phyloP scores from a whole-genome alignment of 2,797 vertebrate genomes.

The Clarias laeviceps region DNA sequence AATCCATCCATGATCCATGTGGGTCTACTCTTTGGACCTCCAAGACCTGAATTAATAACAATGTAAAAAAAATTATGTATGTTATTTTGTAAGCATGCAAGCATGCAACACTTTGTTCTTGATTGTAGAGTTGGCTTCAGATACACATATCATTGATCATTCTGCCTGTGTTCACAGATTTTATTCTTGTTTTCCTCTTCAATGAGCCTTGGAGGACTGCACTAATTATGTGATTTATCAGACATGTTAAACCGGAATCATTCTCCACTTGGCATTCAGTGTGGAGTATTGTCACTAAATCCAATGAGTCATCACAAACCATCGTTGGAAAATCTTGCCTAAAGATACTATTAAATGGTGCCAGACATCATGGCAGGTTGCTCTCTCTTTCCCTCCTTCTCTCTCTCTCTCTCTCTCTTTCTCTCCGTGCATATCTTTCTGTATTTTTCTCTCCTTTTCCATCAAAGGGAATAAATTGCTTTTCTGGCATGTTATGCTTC shows the following conservation, averaged over 20 bases:
- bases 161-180: slow-evolving; percentile 23
- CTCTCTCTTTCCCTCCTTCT: slow-evolving; percentile 19
- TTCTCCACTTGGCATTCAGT: slow-evolving; percentile 48
- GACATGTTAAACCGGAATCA: slow-evolving; percentile 59
- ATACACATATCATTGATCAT: slow-evolving; percentile 17
- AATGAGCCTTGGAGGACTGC: slow-evolving; percentile 44
- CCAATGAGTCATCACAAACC: slow-evolving; percentile 65
- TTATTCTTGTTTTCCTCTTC: slow-evolving; percentile 36
- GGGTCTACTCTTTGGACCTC: slow-evolving; percentile 86
- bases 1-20: slow-evolving; percentile 90
- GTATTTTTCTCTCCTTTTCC: slow-evolving; percentile 34
- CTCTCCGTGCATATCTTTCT: background rate
- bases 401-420: slow-evolving; percentile 8
- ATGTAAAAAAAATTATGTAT: background rate
- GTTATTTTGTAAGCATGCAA: background rate
- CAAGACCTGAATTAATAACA: slow-evolving; percentile 67
- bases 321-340: slow-evolving; percentile 67
- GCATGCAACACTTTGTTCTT: slow-evolving; percentile 9
- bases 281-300: slow-evolving; percentile 58
- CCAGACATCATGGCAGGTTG: slow-evolving; percentile 68
- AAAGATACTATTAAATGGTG: slow-evolving; percentile 70
- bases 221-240: slow-evolving; percentile 59
- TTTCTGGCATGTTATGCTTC: slow-evolving; percentile 46
- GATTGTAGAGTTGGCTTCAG: slow-evolving; percentile 26
- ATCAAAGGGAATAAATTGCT: slow-evolving; percentile 48